Conservation (phyloP, 2,797 vertebrate genomes). For the Ctenochaetus hawaiiensis region DNA sequence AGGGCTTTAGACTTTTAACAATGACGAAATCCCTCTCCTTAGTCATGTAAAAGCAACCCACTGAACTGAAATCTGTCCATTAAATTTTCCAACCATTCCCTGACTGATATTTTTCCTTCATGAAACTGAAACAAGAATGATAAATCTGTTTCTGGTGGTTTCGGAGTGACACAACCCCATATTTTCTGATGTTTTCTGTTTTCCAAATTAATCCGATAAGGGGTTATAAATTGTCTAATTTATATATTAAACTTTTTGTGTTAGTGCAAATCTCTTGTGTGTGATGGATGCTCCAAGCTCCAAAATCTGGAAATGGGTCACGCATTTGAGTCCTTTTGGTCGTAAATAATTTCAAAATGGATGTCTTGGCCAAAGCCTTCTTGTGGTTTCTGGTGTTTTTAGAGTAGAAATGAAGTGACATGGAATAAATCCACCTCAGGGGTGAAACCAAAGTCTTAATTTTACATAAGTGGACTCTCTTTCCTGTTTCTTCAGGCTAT, state of each 20-base stretch:
- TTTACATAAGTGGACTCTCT: neutral
- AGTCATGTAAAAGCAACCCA: neutral
- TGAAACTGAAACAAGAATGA: no score
- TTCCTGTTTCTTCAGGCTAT: neutral
- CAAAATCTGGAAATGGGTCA: slow-evolving; percentile 3
- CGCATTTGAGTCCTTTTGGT: neutral
- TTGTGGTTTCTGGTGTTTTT: neutral
- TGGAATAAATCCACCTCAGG: slow-evolving; percentile 1
- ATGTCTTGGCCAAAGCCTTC: neutral
- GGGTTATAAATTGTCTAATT: no score
- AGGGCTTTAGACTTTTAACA: neutral
- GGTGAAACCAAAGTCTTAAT: neutral
- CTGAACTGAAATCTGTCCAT: neutral
- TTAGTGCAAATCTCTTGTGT: no score
- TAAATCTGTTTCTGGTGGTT: neutral
- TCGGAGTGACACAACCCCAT: no score
- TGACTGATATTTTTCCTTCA: neutral
- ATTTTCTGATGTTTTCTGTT: neutral
- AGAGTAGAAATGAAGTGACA: neutral
- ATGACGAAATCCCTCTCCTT: neutral
- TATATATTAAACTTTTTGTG: no score
- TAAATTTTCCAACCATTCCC: neutral
- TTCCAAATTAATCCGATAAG: neutral
- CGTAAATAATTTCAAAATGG: slow-evolving; percentile 29
- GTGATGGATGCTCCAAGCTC: no score